These are phyloP conservation scores for Mercenaria mercenaria DNA, from an alignment of 1,140 invertebrate genomes.

Conservation along the genomic window DNA sequence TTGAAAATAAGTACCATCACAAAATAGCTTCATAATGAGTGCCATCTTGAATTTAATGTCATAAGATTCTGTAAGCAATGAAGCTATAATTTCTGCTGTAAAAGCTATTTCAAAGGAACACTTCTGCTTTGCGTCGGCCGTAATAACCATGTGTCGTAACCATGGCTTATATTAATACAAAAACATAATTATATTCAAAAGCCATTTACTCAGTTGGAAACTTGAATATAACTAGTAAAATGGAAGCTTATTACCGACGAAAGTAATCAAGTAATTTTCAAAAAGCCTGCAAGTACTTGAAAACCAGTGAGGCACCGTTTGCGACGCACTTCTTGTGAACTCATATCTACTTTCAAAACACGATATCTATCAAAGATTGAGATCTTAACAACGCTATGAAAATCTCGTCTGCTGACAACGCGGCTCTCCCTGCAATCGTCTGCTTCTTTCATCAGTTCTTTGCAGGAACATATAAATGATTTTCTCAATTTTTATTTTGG, in stretches of 20 bases:
- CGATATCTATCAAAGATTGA: slow-evolving; percentile 38
- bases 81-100: slow-evolving; percentile 10
- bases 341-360: slow-evolving; percentile 49
- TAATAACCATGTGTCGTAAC: slow-evolving; percentile 40
- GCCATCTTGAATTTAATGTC: slow-evolving; percentile 38
- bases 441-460: background rate
- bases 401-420: slow-evolving; percentile 37
- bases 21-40: background rate
- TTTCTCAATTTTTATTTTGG: background rate
- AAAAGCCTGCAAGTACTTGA: slow-evolving; percentile 56
- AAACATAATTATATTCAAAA: slow-evolving; percentile 49
- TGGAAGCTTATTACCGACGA: slow-evolving; percentile 11
- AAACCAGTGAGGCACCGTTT: slow-evolving; percentile 14
- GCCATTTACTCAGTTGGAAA: slow-evolving; percentile 29
- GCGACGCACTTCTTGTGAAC: slow-evolving; percentile 52
- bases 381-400: slow-evolving; percentile 26
- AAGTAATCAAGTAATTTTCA: slow-evolving; percentile 60
- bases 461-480: background rate
- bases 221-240: slow-evolving; percentile 16
- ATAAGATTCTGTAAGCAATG: background rate
- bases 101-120: slow-evolving; percentile 25
- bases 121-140: slow-evolving; percentile 14
- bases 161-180: slow-evolving; percentile 36
- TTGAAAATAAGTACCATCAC: slow-evolving; percentile 15
- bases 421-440: background rate